phyloP scores from a whole-genome alignment of 2,888 invertebrate genomes.

The Cryptus viduatorius region DNA sequence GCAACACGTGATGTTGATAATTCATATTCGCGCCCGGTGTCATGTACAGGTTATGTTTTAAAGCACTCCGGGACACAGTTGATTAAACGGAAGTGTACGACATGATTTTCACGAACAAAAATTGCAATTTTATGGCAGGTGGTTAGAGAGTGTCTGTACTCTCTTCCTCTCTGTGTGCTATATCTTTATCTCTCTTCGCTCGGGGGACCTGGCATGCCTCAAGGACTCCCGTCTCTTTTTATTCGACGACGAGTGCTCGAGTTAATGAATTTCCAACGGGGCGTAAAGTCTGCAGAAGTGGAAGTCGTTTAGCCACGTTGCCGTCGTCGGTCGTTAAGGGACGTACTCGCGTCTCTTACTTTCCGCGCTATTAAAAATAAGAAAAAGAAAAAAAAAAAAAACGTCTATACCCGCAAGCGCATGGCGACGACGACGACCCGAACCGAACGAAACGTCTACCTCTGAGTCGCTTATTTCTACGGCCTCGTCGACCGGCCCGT shows the following conservation, averaged over 20 bases:
- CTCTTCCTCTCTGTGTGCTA: not conserved
- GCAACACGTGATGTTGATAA: slow-evolving; percentile 20
- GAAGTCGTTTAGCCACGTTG: slow-evolving; percentile 63
- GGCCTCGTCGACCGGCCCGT: slow-evolving; percentile 12
- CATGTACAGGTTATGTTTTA: slow-evolving; percentile 11
- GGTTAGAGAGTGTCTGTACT: slow-evolving; percentile 24
- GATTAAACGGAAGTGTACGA: slow-evolving; percentile 30
- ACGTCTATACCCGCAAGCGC: not conserved
- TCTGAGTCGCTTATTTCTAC: slow-evolving; percentile 23
- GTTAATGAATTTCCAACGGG: slow-evolving; percentile 68
- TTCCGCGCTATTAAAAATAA: slow-evolving; percentile 71
- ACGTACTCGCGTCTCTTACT: slow-evolving; percentile 72
- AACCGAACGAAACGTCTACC: slow-evolving; percentile 38
- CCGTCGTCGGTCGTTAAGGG: slow-evolving; percentile 71
- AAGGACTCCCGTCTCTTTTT: slow-evolving; percentile 54
- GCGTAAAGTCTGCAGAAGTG: slow-evolving; percentile 44
- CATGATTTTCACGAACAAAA: slow-evolving; percentile 40
- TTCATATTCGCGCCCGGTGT: slow-evolving; percentile 35
- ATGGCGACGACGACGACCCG: slow-evolving; percentile 4
- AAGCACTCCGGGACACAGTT: slow-evolving; percentile 22
- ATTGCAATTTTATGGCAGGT: slow-evolving; percentile 58
- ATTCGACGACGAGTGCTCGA: slow-evolving; percentile 65
- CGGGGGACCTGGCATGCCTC: slow-evolving; percentile 10
- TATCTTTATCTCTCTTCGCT: slow-evolving; percentile 3
- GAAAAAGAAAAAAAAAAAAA: not conserved